Conservation (phyloP, 2,888 invertebrate species). For the Andrena trimmerana region DNA sequence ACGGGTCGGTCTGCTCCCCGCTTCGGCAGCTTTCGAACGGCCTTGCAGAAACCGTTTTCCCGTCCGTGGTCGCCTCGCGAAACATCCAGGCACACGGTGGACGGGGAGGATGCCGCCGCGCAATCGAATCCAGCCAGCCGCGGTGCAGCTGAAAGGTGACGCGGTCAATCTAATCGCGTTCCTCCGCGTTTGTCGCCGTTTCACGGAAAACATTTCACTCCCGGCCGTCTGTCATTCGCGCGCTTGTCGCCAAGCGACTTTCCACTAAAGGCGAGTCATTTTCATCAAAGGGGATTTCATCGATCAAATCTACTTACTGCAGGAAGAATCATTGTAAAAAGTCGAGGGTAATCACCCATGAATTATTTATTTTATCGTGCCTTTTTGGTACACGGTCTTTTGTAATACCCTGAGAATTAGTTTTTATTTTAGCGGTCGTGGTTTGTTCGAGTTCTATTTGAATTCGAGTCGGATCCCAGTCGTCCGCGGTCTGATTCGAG, state of each 20-base stretch:
- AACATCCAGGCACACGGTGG: slow-evolving; percentile 24
- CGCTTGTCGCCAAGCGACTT: background rate
- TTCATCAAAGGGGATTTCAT: no score
- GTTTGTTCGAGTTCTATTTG: slow-evolving; percentile 32
- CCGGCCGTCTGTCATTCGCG: background rate
- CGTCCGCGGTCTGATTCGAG: slow-evolving; percentile 42
- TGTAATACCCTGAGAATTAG: background rate
- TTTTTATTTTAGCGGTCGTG: background rate
- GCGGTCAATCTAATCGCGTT: slow-evolving; percentile 40
- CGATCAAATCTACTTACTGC: background rate
- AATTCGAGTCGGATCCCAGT: slow-evolving; percentile 25
- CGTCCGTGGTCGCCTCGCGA: slow-evolving; percentile 45
- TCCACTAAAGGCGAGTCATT: no score
- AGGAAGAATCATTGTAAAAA: background rate
- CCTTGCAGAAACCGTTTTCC: slow-evolving; percentile 64
- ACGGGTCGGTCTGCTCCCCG: slow-evolving; percentile 41
- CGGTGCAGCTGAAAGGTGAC: slow-evolving; percentile 37
- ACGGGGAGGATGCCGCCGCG: background rate
- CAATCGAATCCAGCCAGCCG: slow-evolving; percentile 16
- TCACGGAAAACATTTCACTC: slow-evolving; percentile 14
- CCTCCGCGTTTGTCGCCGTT: slow-evolving; percentile 30
- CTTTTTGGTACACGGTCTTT: no score
- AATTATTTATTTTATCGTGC: no score
- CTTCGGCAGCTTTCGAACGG: slow-evolving; percentile 60
- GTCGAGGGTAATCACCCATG: no score